These are phyloP conservation scores for Phengaris arion DNA, from an alignment of 2,888 invertebrate genomes.

Conservation along the genomic window DNA sequence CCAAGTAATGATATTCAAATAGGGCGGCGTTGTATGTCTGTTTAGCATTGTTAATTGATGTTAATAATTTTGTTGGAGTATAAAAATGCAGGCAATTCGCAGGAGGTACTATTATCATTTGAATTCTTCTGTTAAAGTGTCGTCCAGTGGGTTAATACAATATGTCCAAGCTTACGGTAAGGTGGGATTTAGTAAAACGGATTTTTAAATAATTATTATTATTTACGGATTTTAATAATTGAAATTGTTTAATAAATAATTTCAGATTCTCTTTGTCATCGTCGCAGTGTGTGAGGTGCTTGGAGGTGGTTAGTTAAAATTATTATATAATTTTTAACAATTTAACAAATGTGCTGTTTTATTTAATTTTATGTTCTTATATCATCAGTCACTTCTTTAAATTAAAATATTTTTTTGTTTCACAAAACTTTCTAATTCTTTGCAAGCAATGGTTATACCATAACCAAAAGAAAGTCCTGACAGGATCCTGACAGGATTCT, in stretches of 20 bases:
- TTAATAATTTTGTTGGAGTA: constrained; percentile 69
- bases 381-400: too few species aligned
- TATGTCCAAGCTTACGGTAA: constrained; percentile 75
- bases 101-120: constrained; percentile 54
- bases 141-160: constrained; percentile 48
- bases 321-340: neutral
- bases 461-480: neutral
- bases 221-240: neutral
- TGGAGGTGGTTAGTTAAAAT: constrained; percentile 58
- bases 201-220: neutral
- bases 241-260: neutral
- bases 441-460: neutral
- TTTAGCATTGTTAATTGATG: constrained; percentile 74
- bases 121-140: constrained; percentile 54
- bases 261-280: constrained; percentile 71
- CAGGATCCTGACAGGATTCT: neutral
- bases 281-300: constrained; percentile 66
- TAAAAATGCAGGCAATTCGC: constrained; percentile 66
- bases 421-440: neutral
- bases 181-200: constrained; percentile 24
- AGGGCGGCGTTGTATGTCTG: constrained; percentile 57
- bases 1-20: constrained; percentile 72
- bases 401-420: too few species aligned
- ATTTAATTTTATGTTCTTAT: too few species aligned
- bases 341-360: too few species aligned